A percentile compares a stretch with the other conserved stretches of the same genome.
These are phyloP conservation scores for Stichodactyla mertensii DNA, from an alignment of 64 coral and sea anemone genomes.

Conservation along the genomic window DNA sequence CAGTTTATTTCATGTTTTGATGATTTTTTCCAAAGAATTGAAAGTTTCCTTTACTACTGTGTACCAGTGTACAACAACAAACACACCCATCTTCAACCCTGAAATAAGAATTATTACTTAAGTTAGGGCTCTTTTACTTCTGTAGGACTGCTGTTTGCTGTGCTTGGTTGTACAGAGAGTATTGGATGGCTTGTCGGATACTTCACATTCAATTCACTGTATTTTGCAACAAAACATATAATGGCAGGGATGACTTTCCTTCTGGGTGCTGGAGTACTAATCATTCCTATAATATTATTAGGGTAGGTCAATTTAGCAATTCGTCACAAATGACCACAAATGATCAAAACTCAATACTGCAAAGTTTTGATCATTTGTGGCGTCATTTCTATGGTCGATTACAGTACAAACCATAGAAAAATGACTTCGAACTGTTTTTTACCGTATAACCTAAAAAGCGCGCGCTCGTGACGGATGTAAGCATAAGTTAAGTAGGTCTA, in stretches of 20 bases:
- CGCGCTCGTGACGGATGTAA: no score
- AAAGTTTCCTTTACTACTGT: neutral
- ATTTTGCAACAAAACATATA: neutral
- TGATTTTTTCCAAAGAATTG: neutral
- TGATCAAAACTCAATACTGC: no score
- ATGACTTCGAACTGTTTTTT: no score
- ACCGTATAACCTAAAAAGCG: no score
- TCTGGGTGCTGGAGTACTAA: slow-evolving; percentile 19
- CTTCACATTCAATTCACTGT: neutral
- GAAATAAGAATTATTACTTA: no score
- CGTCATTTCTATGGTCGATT: no score
- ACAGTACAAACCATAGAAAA: no score
- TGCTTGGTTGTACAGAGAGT: slow-evolving; percentile 18
- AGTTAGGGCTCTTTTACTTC: neutral
- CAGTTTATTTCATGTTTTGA: no score
- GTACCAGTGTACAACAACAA: neutral
- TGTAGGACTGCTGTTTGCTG: slow-evolving; percentile 31
- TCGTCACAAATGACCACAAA: no score
- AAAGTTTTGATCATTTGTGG: no score
- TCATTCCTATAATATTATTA: slow-evolving; percentile 17
- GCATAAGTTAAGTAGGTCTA: no score
- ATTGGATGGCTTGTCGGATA: neutral
- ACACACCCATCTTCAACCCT: no score
- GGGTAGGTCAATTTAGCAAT: slow-evolving; percentile 2
- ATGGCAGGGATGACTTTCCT: slow-evolving; percentile 8